A percentile compares a stretch with the other conserved stretches of the same genome.
phyloP scores from a whole-genome alignment of 2,113 vertebrate species.

The Pimephales promelas region DNA sequence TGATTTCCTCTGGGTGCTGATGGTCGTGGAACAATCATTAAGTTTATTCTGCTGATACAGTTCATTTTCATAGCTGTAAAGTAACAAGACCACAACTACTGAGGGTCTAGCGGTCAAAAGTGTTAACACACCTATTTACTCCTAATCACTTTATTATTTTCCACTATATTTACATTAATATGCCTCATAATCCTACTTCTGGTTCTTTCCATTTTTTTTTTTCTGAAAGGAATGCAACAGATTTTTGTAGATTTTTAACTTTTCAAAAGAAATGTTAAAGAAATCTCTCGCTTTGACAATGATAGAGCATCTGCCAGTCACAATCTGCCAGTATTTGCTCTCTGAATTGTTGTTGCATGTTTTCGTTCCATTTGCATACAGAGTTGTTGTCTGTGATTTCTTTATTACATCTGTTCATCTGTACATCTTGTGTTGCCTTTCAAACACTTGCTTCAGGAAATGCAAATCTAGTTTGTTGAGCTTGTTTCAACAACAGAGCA shows the following conservation, averaged over 20 bases:
- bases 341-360: background rate
- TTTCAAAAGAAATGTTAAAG: background rate
- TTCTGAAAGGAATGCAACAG: no score
- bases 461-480: background rate
- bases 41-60: background rate
- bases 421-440: background rate
- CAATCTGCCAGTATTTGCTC: background rate
- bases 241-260: no score
- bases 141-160: no score
- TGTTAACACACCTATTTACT: no score
- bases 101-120: background rate
- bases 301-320: background rate
- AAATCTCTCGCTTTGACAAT: background rate
- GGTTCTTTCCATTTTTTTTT: no score
- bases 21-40: background rate
- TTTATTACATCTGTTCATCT: background rate
- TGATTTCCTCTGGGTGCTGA: conserved; percentile 41
- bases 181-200: no score
- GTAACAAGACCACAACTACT: background rate
- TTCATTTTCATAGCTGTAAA: background rate
- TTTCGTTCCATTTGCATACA: background rate
- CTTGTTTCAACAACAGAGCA: background rate
- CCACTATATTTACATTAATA: no score
- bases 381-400: background rate
- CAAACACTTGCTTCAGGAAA: background rate